Base-by-base conservation (phyloP, 2,113 vertebrate species). In the Entelurus aequoreus region DNA sequence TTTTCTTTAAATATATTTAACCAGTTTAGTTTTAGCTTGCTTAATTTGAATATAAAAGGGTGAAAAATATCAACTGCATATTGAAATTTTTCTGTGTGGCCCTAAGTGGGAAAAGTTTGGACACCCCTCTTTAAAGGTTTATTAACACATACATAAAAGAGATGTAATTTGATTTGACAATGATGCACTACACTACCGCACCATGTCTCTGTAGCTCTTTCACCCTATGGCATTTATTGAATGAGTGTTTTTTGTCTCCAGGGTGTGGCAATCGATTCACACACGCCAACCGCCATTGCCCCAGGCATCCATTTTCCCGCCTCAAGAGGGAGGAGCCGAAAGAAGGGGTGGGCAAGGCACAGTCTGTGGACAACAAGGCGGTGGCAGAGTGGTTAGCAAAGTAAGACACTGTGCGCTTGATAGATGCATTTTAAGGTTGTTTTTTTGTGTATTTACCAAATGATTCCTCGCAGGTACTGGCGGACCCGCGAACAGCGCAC, bases 211-310 rank as follows among this genome's bases (percentile, higher is more conserved):
- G 36, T 38, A n/a, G 4, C 6, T 4, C 37, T 42, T 12, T 2
- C 5, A 15, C 2, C 38, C 6, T 14, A 10, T 14, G 3, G 10
- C 12, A 6, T 48, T 48, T 9, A 60, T 10, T 48, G 3, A 60
- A 48, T 44, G 2, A 4, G 1, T 49, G 6, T 3, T 63, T 49
- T 49, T 55, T 63, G 12, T 65, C 51, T 44, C 1, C 68, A 99
- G 97, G 94, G 50, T 99, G 97, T 76, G 84, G 93, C 2, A 99
- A 94, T 83, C 93, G 97, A 65, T 99, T 99, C 77, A 98, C 97
- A 0, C 95, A 99, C 51, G 97, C 97, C 48, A 99, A 99, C 77
- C 94, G 97, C 6, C 97, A 99, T 63, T 99, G 97, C 74, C 88
- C 96, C 37, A 97, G 96, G 74, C 97, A 99, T 78, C 96, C 97